phyloP scores from a whole-genome alignment of 1,140 invertebrate species.

The Holotrichia oblita region DNA sequence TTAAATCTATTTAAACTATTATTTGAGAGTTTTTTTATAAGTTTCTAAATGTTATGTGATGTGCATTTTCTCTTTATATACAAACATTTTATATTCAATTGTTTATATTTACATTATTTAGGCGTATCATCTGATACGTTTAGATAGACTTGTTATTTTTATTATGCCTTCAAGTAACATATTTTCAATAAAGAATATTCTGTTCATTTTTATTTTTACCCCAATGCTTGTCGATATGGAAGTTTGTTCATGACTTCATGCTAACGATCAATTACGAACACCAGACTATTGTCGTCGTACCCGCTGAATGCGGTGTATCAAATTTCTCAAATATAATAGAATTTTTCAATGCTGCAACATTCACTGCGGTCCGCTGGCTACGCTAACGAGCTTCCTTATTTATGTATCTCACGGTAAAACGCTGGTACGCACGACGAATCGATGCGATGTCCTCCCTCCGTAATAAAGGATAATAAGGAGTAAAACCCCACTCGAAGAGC shows the following conservation, averaged over 20 bases:
- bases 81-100: no score
- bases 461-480: constrained; percentile 43
- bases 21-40: no score
- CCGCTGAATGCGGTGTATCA: constrained; percentile 28
- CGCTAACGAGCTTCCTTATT: constrained; percentile 42
- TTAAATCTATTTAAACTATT: no score
- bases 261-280: constrained; percentile 33
- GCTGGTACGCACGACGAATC: neutral
- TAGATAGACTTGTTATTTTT: no score
- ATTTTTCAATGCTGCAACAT: constrained; percentile 25
- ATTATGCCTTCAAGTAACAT: no score
- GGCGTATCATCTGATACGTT: no score
- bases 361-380: constrained; percentile 39
- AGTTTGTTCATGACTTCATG: constrained; percentile 21
- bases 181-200: no score
- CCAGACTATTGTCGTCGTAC: neutral
- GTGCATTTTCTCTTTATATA: no score
- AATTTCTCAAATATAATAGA: constrained; percentile 32
- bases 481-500: constrained; percentile 35
- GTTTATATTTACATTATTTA: no score
- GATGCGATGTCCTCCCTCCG: constrained; percentile 20
- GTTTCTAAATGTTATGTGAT: no score
- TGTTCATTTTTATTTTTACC: neutral
- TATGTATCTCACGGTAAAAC: constrained; percentile 11
- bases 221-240: neutral